Evolutionary conservation across 2,113 vertebrate species (phyloP).

Genomic region (Prolemur simus): DNA sequence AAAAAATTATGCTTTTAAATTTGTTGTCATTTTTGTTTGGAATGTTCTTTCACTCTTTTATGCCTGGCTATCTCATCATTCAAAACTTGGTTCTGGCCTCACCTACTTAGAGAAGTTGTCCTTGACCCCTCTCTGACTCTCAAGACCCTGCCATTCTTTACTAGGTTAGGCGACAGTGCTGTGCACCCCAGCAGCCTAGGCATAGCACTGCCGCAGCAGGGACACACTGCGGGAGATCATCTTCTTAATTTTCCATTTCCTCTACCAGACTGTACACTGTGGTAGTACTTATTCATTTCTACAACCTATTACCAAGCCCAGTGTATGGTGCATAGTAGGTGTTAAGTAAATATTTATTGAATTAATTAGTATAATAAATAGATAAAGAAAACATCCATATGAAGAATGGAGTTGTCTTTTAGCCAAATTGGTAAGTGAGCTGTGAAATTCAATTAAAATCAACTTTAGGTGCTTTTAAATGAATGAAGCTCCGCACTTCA

Average conservation of each 20-base stretch:
- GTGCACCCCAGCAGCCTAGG: neutral
- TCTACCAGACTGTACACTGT: neutral
- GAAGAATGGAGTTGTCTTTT: neutral
- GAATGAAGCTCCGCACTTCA: neutral
- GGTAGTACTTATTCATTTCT: neutral
- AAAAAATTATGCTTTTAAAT: slow-evolving; percentile 3
- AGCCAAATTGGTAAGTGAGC: neutral
- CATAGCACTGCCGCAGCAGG: fast-evolving
- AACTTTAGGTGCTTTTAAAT: neutral
- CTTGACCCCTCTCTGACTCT: neutral
- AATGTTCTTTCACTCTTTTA: neutral
- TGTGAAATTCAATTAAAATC: slow-evolving; percentile 1
- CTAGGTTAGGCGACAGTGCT: neutral
- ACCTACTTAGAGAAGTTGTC: neutral
- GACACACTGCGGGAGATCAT: too few species aligned
- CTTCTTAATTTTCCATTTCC: neutral
- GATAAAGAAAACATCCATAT: neutral
- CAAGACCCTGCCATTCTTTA: neutral
- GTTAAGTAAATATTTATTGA: neutral
- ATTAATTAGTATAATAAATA: neutral
- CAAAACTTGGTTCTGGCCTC: neutral
- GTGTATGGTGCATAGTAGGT: too few species aligned
- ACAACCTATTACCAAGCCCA: neutral
- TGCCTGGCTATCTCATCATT: neutral
- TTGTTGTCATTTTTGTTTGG: neutral